phyloP scores from a whole-genome alignment of 2,888 invertebrate genomes.

The Parthenolecanium corni region DNA sequence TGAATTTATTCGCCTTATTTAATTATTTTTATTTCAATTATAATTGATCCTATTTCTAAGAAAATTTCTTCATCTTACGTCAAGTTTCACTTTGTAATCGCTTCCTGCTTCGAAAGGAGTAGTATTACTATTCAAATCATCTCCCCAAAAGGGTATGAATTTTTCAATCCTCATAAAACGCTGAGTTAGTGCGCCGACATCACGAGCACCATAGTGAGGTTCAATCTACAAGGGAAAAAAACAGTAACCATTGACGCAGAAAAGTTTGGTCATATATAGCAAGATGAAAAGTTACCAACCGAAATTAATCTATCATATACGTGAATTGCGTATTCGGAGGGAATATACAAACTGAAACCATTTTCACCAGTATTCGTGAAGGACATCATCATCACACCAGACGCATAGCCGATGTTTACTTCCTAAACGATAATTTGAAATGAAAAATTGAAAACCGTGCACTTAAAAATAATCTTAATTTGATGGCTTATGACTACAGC shows the following conservation, averaged over 20 bases:
- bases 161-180: conserved; percentile 55
- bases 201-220: conserved; percentile 52
- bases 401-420: conserved; percentile 55
- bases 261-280: not conserved
- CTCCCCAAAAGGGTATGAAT: conserved; percentile 61
- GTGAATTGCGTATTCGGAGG: conserved; percentile 61
- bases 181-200: conserved; percentile 56
- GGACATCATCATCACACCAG: conserved; percentile 56
- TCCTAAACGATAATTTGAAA: conserved; percentile 37
- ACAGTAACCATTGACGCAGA: not conserved
- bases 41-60: no score
- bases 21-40: no score
- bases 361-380: conserved; percentile 61
- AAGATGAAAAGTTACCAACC: conserved; percentile 37
- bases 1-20: no score
- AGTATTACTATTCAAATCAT: conserved; percentile 50
- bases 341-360: conserved; percentile 57
- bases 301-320: conserved; percentile 57
- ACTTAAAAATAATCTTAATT: no score
- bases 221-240: conserved; percentile 41
- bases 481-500: no score
- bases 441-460: not conserved
- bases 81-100: conserved; percentile 48
- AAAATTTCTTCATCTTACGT: no score
- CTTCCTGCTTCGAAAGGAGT: conserved; percentile 54